A percentile compares a stretch with the other conserved stretches of the same genome.
Conservation (phyloP, 2,888 invertebrate species). For the Leucophenga montana region DNA sequence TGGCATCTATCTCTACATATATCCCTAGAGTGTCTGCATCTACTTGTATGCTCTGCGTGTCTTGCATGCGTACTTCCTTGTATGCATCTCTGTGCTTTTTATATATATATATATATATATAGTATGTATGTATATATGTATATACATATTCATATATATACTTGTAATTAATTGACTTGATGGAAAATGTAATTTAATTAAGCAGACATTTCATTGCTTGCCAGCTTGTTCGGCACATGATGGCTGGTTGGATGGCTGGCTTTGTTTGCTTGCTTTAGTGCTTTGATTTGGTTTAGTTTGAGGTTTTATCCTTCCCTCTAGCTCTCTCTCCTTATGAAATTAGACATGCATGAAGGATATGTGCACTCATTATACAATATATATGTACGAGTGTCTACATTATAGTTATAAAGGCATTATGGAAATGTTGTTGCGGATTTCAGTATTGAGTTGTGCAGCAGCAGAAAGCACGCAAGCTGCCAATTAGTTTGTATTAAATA, state of each 20-base stretch:
- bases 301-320: not conserved
- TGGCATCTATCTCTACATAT: too few species aligned
- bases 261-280: constrained; percentile 5
- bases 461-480: not conserved
- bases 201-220: constrained; percentile 58
- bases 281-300: constrained; percentile 19
- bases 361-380: not conserved
- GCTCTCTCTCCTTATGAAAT: not conserved
- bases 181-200: constrained; percentile 69
- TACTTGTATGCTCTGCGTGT: too few species aligned
- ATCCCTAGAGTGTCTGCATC: too few species aligned
- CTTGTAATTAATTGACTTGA: constrained; percentile 66
- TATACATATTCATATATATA: constrained; percentile 44
- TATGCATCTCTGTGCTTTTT: constrained; percentile 24
- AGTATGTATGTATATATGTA: constrained; percentile 43
- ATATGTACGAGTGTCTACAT: not conserved
- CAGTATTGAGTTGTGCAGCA: not conserved
- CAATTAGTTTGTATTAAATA: not conserved
- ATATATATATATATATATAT: too few species aligned
- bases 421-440: not conserved
- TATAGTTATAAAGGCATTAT: not conserved
- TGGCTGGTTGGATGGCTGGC: not conserved
- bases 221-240: constrained; percentile 27
- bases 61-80: not conserved
- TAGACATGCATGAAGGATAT: constrained; percentile 5